A percentile compares a stretch with the other conserved stretches of the same genome.
These are phyloP conservation scores for Otus sunia DNA, from an alignment of 2,113 vertebrate species.

Conservation along the genomic window DNA sequence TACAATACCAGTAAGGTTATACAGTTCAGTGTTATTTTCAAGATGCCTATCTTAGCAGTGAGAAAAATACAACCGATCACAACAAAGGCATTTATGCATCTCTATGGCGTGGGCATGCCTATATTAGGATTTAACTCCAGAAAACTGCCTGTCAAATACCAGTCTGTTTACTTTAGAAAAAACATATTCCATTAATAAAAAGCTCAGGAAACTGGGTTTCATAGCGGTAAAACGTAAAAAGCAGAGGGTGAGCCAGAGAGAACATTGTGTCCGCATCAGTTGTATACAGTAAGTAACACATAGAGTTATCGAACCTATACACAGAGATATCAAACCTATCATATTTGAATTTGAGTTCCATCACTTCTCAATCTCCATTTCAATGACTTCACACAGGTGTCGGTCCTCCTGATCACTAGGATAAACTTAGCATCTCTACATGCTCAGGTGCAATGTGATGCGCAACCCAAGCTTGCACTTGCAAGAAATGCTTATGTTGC, in stretches of 20 bases:
- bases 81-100: background rate
- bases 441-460: background rate
- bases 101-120: background rate
- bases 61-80: background rate
- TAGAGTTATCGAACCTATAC: background rate
- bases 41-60: background rate
- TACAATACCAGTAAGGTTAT: background rate
- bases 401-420: background rate
- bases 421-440: background rate
- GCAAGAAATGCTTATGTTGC: background rate
- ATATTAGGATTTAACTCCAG: background rate
- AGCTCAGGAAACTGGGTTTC: background rate
- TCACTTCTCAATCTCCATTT: background rate
- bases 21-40: background rate
- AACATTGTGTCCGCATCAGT: rapidly evolving
- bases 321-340: background rate
- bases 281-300: background rate
- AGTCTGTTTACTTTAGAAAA: background rate
- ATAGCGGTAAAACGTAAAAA: background rate
- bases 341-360: background rate
- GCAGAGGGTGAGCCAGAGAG: background rate
- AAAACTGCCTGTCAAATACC: background rate
- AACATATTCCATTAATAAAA: background rate
- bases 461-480: background rate
- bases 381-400: background rate